Conservation (phyloP, 2,888 invertebrate species). For the Trisateles emortualis region DNA sequence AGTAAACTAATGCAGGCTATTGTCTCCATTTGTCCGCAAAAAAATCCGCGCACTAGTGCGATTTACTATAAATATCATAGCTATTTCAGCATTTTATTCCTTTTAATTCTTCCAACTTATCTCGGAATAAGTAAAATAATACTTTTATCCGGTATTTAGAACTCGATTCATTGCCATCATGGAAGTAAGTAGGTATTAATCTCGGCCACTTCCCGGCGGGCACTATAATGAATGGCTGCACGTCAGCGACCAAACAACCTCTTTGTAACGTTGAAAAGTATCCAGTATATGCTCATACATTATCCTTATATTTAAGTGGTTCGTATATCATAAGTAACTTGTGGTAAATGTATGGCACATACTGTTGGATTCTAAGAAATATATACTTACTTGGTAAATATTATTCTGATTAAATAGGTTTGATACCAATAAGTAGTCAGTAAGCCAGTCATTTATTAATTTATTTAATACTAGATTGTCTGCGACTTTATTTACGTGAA, state of each 20-base stretch:
- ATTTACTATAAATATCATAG: too few relatives aligned
- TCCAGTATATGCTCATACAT: constrained; percentile 41
- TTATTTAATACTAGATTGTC: too few relatives aligned
- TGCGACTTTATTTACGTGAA: too few relatives aligned
- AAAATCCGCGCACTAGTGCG: too few relatives aligned
- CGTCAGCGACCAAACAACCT: constrained; percentile 55
- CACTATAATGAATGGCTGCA: constrained; percentile 58
- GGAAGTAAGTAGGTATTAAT: constrained; percentile 56
- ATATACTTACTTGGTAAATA: not conserved
- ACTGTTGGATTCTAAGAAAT: not conserved
- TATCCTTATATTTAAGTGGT: constrained; percentile 13
- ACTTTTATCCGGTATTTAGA: constrained; percentile 30
- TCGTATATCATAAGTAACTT: constrained; percentile 6
- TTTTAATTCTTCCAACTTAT: constrained; percentile 1
- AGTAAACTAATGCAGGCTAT: too few relatives aligned
- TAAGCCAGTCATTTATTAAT: not conserved
- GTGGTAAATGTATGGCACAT: not conserved
- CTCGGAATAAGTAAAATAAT: constrained; percentile 14
- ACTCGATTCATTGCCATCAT: constrained; percentile 32
- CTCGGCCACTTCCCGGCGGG: constrained; percentile 53
- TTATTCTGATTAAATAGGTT: not conserved
- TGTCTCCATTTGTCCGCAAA: too few relatives aligned
- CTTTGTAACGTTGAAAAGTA: constrained; percentile 55
- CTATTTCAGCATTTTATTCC: constrained; percentile 2
- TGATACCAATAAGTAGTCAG: not conserved